Evolutionary conservation across 2,113 vertebrate genomes (phyloP), one percentile per base, ranked within the genome.

Genomic region (Cynoglossus semilaevis): DNA sequence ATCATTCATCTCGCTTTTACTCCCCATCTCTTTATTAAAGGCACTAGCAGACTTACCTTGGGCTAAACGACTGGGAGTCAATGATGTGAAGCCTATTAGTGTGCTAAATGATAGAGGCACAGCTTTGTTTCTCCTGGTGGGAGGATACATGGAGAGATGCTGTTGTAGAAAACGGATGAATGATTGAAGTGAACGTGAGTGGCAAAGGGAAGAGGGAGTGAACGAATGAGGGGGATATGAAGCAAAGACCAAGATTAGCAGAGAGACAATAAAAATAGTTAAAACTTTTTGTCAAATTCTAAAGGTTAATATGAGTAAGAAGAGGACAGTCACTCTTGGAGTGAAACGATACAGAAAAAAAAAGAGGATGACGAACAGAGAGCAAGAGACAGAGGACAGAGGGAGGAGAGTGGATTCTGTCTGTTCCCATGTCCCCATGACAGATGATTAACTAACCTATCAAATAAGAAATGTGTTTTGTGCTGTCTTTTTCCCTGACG

Each of bases 381-480:
- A 41, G 42, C 43, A 35, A 51, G 63, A 53, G 63, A 76, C 43
- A 51, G 67, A 76, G 77, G 74, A 63, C 67, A 36, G 74, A 76
- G 55, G 59, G 72, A 76, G 74, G 70, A 77, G 66, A 77, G 66
- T 42, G 54, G 63, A 76, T 63, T 76, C 56, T 67, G 75, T 78
- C 76, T 18, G 18, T 72, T 53, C 65, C 15, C 15, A 16, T 44
- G 58, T 79, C 64, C 35, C 66, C 8, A 63, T 82, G 79, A 74
- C 68, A 62, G 67, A 77, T 83, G 80, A 88, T 82, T 81, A 85
- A 76, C 70, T 79, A 72, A 85, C 82, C 84, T 72, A 80, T 80
- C 77, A 74, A 72, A 74, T 72, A 12, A 12, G 10, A 56, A 45
- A 53, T 18, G 49, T 52, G 65, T 43, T 15, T 35, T 41, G 66